Percentiles rank a stretch among this genome's conserved stretches.
Evolutionary conservation across 2,113 vertebrate species (phyloP).

Genomic region (Brachionichthys hirsutus): DNA sequence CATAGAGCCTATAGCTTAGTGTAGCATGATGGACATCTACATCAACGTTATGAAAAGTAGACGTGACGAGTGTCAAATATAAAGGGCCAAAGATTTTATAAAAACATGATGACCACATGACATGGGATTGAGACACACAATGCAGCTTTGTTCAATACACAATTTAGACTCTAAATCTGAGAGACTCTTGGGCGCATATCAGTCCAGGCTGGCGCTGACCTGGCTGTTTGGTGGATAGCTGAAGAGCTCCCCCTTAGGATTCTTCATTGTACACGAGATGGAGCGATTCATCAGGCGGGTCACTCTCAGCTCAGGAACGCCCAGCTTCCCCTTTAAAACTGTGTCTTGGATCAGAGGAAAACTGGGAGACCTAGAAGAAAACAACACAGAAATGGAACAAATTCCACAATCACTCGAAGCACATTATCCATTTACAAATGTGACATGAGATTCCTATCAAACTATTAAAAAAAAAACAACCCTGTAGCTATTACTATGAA

Average conservation of each 20-base stretch:
- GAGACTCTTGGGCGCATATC: not conserved
- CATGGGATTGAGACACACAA: too few species aligned
- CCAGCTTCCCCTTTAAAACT: conserved; percentile 92
- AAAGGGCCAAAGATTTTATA: too few species aligned
- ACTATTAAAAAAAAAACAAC: conserved; percentile 21
- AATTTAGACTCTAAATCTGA: not conserved
- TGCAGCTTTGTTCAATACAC: too few species aligned
- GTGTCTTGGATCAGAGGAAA: conserved; percentile 97
- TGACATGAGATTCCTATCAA: conserved; percentile 38
- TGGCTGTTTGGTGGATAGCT: conserved; percentile 92
- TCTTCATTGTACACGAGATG: conserved; percentile 95
- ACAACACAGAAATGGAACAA: conserved; percentile 1
- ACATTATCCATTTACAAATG: conserved; percentile 17
- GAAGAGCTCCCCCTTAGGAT: conserved; percentile 94
- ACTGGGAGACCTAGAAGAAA: conserved; percentile 88
- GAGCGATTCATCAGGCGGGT: conserved; percentile 97
- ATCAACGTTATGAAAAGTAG: not conserved
- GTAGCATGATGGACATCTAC: not conserved
- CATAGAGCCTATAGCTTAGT: too few species aligned
- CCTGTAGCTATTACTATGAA: too few species aligned
- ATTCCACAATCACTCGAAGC: conserved; percentile 27
- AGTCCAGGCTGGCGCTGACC: conserved; percentile 68
- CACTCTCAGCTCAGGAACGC: conserved; percentile 89
- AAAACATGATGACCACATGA: too few species aligned
- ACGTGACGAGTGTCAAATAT: not conserved